phyloP scores from a whole-genome alignment of 23 tunicate species.

The Ascidia mentula region DNA sequence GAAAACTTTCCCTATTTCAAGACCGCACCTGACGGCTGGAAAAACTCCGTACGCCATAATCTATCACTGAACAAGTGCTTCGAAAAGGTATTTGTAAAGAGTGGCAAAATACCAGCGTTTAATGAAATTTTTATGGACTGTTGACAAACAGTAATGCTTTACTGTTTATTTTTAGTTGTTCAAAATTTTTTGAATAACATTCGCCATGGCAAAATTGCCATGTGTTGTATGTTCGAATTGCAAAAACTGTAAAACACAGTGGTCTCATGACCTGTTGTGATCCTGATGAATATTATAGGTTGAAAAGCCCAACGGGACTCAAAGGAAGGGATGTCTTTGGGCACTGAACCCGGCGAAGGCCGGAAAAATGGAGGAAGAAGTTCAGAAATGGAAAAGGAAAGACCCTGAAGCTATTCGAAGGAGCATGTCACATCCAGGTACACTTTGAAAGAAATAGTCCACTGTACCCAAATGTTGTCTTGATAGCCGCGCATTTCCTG shows the following conservation, averaged over 20 bases:
- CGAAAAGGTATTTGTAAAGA: constrained; percentile 77
- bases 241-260: too few species aligned
- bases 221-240: too few species aligned
- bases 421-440: constrained; percentile 95
- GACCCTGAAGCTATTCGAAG: constrained; percentile 94
- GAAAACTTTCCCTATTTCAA: constrained; percentile 96
- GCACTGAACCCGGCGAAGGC: constrained; percentile 89
- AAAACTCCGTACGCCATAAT: constrained; percentile 92
- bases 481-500: too few species aligned
- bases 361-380: constrained; percentile 91
- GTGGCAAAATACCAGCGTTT: too few species aligned
- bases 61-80: constrained; percentile 91
- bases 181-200: too few species aligned
- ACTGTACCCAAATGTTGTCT: too few species aligned
- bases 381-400: constrained; percentile 97
- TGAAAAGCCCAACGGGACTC: constrained; percentile 94
- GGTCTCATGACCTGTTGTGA: too few species aligned
- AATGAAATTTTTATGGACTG: too few species aligned
- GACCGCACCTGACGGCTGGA: constrained; percentile 99
- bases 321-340: constrained; percentile 94
- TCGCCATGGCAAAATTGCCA: too few species aligned
- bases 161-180: too few species aligned
- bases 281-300: too few species aligned
- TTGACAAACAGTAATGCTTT: too few species aligned
- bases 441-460: background rate